Base-by-base conservation (phyloP, 2,888 invertebrate species). In the Aspidapion aeneum region DNA sequence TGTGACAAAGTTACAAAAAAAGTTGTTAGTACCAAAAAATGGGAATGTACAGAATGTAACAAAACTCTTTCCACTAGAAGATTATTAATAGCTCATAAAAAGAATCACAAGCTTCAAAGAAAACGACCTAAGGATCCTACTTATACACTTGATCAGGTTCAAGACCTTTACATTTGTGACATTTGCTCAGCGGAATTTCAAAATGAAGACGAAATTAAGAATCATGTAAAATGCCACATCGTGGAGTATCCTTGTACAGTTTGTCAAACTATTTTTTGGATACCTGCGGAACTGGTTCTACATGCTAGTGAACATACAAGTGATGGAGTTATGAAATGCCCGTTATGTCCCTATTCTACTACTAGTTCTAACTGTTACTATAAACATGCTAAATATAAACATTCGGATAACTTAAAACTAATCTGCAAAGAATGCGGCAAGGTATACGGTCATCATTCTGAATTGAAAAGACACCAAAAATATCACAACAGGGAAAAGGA, bases 381-480 rank as follows among this genome's bases (percentile, higher is more conserved):
- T 18, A 71, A 72, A 0, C 79, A 79, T 63, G 70, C 78, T 1
- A 78, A 79, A 59, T 72, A 73, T 12, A 74, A 72, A 12, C 79
- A 79, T 65, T 69, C 77, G 18, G 72, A 75, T 20, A 77, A 77
- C 62, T 79, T 81, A 66, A 81, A 81, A 59, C 84, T 83, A 73
- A 80, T 81, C 64, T 85, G 85, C 71, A 80, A 82, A 57, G 80
- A 80, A 7, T 85, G 85, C 70, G 81, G 82, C 62, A 84, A 83
- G 73, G 84, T 83, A 12, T 85, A 84, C 67, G 83, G 82, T 75
- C 82, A 83, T 70, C 78, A 78, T 49, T 80, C 81, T 54, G 79
- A 82, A 68, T 83, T 82, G 61, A 81, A 82, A 70, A 84, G 84
- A 64, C 85, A 86, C 73, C 81, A 82, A 70, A 85, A 85, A 71